These are phyloP conservation scores for Hyla sarda DNA, from an alignment of 2,113 vertebrate species.

Conservation along the genomic window DNA sequence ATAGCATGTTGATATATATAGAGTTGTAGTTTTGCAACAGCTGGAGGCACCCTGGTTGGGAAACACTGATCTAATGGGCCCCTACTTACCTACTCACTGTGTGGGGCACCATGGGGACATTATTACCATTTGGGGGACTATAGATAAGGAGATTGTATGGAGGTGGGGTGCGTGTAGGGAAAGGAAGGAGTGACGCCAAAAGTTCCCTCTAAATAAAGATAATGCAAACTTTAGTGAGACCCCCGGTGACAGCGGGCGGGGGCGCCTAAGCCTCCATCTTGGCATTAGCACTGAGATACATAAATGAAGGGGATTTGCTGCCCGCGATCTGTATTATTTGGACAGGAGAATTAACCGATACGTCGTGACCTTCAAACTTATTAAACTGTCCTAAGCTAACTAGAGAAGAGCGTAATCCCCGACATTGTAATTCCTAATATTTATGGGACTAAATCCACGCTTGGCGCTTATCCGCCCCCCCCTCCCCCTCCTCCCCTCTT, in stretches of 20 bases:
- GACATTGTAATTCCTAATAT: conserved; percentile 18
- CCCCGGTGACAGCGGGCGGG: conserved; percentile 4
- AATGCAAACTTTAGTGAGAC: background rate
- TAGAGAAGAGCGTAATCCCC: background rate
- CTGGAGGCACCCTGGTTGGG: too few relatives aligned
- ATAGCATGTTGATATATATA: too few relatives aligned
- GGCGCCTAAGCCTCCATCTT: conserved; percentile 7
- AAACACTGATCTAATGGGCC: too few relatives aligned
- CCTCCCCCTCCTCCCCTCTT: background rate
- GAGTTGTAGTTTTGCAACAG: too few relatives aligned
- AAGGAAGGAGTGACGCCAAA: too few relatives aligned
- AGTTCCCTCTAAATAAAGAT: conserved; percentile 13
- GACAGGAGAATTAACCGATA: background rate
- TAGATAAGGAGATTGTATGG: too few relatives aligned
- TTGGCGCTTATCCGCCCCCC: background rate
- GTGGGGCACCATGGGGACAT: too few relatives aligned
- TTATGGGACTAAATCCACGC: conserved; percentile 15
- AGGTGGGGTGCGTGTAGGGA: too few relatives aligned
- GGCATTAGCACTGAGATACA: background rate
- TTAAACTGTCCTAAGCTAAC: background rate
- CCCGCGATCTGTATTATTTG: conserved; percentile 16
- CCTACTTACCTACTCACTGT: too few relatives aligned
- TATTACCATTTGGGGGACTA: too few relatives aligned
- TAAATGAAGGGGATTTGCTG: conserved; percentile 30
- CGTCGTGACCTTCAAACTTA: conserved; percentile 45